Percentiles rank a stretch among this genome's conserved stretches.
These are phyloP conservation scores for Drosophila fulvimacula DNA, from an alignment of 2,888 invertebrate genomes.

Conservation along the genomic window DNA sequence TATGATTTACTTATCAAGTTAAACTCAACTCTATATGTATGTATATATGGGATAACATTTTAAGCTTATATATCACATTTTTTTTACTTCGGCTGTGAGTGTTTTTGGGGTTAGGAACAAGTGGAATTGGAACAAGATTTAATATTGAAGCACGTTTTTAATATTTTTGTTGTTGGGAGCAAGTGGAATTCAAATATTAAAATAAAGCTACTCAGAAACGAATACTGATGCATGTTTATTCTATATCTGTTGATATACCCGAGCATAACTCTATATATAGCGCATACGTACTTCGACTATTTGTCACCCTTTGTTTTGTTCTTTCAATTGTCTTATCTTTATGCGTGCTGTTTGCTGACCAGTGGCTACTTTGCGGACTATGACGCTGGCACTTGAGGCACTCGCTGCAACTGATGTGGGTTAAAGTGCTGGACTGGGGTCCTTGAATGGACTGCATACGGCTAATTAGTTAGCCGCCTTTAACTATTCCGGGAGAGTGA, in stretches of 20 bases:
- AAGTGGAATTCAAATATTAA: background rate
- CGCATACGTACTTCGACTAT: constrained; percentile 25
- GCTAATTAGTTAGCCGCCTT: constrained; percentile 60
- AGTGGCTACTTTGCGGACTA: constrained; percentile 63
- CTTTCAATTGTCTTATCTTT: constrained; percentile 17
- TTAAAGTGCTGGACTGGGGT: constrained; percentile 32
- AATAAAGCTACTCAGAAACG: too few species aligned
- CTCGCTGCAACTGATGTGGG: constrained; percentile 71
- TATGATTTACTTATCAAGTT: too few species aligned
- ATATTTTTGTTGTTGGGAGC: background rate
- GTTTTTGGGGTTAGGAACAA: background rate
- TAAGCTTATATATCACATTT: too few species aligned
- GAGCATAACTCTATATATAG: background rate
- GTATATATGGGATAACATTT: too few species aligned
- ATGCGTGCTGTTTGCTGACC: constrained; percentile 53
- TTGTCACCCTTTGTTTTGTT: background rate
- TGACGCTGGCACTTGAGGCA: constrained; percentile 48
- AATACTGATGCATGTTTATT: background rate
- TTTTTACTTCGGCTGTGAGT: too few species aligned
- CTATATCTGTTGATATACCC: background rate
- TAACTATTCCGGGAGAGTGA: constrained; percentile 41
- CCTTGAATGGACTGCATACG: background rate
- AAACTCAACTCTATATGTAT: too few species aligned
- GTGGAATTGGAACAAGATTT: background rate
- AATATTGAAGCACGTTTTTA: too few species aligned